Conservation (phyloP, 2,113 vertebrate species). For the Oceanites oceanicus region DNA sequence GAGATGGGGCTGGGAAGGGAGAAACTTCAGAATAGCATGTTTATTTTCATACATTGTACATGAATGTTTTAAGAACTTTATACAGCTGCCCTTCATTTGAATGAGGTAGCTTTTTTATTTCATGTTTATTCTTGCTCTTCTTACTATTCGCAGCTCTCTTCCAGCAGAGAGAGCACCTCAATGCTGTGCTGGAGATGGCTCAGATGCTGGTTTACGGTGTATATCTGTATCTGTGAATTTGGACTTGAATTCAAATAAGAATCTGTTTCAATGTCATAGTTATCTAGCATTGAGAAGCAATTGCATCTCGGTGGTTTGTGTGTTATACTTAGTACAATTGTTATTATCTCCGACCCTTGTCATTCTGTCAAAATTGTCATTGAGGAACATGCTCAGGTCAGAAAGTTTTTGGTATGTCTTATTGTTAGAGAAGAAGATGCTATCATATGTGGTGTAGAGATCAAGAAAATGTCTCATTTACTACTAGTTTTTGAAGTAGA, state of each 20-base stretch:
- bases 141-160: neutral
- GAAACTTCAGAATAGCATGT: neutral
- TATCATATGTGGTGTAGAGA: neutral
- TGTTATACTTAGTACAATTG: neutral
- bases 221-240: neutral
- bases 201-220: neutral
- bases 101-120: neutral
- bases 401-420: neutral
- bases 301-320: neutral
- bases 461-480: neutral
- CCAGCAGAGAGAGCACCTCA: neutral
- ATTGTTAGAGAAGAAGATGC: neutral
- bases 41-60: neutral
- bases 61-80: neutral
- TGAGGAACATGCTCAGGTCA: neutral
- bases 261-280: neutral
- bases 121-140: neutral
- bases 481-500: neutral
- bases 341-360: neutral
- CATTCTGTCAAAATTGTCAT: neutral
- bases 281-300: neutral
- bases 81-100: neutral
- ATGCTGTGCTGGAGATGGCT: neutral
- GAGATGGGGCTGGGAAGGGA: neutral
- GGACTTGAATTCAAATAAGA: neutral